These are phyloP conservation scores for Eptesicus fuscus DNA, from an alignment of 2,113 vertebrate genomes.

Conservation along the genomic window DNA sequence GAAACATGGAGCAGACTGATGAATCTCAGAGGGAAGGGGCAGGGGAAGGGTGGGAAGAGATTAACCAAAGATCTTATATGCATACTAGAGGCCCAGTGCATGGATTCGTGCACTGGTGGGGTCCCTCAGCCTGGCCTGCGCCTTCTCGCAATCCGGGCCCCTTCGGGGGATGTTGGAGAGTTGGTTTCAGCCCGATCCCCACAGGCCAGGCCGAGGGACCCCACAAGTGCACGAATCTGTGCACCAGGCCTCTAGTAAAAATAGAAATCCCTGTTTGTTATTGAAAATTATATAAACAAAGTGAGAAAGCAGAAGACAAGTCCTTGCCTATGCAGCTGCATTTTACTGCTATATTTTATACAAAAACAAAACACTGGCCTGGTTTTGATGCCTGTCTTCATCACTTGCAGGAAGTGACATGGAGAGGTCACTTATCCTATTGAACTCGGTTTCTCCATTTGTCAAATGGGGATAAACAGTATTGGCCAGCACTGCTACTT, in stretches of 20 bases:
- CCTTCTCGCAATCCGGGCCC: too few species aligned
- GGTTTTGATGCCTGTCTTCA: neutral
- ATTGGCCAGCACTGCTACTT: neutral
- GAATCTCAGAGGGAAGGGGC: too few species aligned
- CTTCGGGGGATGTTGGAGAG: too few species aligned
- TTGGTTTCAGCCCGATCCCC: too few species aligned
- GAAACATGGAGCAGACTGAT: too few species aligned
- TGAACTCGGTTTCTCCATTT: neutral
- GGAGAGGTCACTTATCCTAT: neutral
- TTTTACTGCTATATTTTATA: fast-evolving
- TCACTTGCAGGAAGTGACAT: neutral
- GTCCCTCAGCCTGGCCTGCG: too few species aligned
- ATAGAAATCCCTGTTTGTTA: neutral
- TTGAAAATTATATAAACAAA: neutral
- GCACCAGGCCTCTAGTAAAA: neutral
- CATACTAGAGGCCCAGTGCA: too few species aligned
- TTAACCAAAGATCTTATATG: too few species aligned
- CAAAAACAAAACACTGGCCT: neutral
- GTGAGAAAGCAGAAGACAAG: neutral
- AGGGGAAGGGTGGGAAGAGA: too few species aligned
- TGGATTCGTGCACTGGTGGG: too few species aligned
- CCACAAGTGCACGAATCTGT: too few species aligned
- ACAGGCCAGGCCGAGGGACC: too few species aligned
- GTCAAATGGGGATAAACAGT: neutral
- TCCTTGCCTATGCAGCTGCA: neutral